Evolutionary conservation across 2,888 invertebrate species (phyloP).

Genomic region (Carabus problematicus): DNA sequence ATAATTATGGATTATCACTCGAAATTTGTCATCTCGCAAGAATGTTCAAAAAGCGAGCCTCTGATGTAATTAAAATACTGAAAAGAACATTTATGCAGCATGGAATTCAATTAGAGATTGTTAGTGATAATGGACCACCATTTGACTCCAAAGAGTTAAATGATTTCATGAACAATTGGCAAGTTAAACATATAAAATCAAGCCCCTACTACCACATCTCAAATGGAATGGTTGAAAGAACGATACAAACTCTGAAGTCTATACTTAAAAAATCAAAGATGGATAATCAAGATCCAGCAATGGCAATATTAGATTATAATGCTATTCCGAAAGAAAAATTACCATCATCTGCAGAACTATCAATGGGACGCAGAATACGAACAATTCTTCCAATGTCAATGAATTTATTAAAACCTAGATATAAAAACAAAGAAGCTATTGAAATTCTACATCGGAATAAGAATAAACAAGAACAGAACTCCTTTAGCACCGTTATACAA

Average conservation of each 20-base stretch:
- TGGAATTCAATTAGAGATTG: too few species aligned
- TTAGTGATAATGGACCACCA: too few species aligned
- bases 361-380: constrained; percentile 46
- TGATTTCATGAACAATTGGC: background rate
- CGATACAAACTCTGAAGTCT: background rate
- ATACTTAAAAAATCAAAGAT: constrained; percentile 26
- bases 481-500: too few species aligned
- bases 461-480: too few species aligned
- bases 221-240: background rate
- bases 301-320: constrained; percentile 46
- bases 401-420: too few species aligned
- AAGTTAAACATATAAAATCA: background rate
- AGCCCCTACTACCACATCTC: background rate
- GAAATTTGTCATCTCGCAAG: constrained; percentile 34
- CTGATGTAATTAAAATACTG: too few species aligned
- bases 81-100: too few species aligned
- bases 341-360: constrained; percentile 46
- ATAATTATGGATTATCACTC: constrained; percentile 38
- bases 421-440: too few species aligned
- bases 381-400: too few species aligned
- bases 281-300: constrained; percentile 45
- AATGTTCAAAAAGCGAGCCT: too few species aligned
- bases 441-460: too few species aligned
- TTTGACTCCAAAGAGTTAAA: background rate
- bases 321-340: constrained; percentile 46